Evolutionary conservation across 2,888 invertebrate species (phyloP).

Genomic region (Drosophila acutilabella): DNA sequence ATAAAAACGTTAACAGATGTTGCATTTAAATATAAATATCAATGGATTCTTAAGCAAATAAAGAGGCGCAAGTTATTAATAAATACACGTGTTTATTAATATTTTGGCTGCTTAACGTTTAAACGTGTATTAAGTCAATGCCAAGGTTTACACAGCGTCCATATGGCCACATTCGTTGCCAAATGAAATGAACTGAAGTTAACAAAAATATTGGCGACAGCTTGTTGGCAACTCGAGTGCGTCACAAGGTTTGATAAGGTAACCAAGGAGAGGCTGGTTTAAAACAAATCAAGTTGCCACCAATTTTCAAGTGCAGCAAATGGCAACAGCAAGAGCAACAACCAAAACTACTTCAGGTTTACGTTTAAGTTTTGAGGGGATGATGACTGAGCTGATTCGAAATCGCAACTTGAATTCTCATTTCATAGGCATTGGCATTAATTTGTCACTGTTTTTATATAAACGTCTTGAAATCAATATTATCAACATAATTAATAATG

Average conservation of each 20-base stretch:
- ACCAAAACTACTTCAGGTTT: constrained; percentile 51
- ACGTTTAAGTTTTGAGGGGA: constrained; percentile 48
- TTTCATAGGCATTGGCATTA: constrained; percentile 59
- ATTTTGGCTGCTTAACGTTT: constrained; percentile 33
- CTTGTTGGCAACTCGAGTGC: constrained; percentile 44
- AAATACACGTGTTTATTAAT: constrained; percentile 44
- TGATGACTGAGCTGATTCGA: constrained; percentile 49
- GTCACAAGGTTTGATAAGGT: constrained; percentile 70
- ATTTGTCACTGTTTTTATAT: constrained; percentile 77
- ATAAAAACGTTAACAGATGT: constrained; percentile 67
- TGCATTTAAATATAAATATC: constrained; percentile 53
- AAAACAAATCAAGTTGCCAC: constrained; percentile 42
- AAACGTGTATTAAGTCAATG: constrained; percentile 51
- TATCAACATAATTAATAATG: constrained; percentile 67
- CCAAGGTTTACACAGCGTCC: constrained; percentile 33
- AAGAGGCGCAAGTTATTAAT: constrained; percentile 40
- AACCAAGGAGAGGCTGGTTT: constrained; percentile 33
- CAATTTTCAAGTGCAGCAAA: constrained; percentile 61
- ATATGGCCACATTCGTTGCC: constrained; percentile 12
- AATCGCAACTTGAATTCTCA: constrained; percentile 28
- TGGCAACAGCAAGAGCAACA: constrained; percentile 20
- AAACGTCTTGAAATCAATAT: constrained; percentile 69
- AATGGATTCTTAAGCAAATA: constrained; percentile 65
- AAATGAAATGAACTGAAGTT: constrained; percentile 23
- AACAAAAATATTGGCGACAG: constrained; percentile 34